A percentile compares a stretch with the other conserved stretches of the same genome.
These are phyloP conservation scores for Acleris literana DNA, from an alignment of 2,888 invertebrate genomes.

Conservation along the genomic window DNA sequence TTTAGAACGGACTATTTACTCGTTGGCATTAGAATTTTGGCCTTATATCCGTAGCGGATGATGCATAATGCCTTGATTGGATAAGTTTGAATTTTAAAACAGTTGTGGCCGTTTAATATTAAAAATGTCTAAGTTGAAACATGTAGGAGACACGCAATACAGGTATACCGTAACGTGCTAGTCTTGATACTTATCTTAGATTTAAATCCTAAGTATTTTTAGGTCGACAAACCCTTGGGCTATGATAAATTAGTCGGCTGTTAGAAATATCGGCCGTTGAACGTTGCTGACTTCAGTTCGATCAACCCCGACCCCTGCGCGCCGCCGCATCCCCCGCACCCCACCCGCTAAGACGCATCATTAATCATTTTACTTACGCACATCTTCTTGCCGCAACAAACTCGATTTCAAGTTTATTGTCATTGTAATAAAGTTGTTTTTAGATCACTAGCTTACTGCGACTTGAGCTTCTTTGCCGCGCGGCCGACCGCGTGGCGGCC, in stretches of 20 bases:
- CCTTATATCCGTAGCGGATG: slow-evolving; percentile 47
- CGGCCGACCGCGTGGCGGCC: slow-evolving; percentile 47
- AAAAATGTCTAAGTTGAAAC: slow-evolving; percentile 44
- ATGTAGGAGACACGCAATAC: slow-evolving; percentile 13
- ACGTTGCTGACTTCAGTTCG: slow-evolving; percentile 77
- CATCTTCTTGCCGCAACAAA: slow-evolving; percentile 50
- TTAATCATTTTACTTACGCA: slow-evolving; percentile 71
- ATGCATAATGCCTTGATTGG: slow-evolving; percentile 44
- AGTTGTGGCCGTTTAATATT: slow-evolving; percentile 56
- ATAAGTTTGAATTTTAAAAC: slow-evolving; percentile 41
- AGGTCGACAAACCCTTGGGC: slow-evolving; percentile 45
- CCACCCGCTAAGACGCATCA: slow-evolving; percentile 66
- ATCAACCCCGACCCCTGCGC: slow-evolving; percentile 64
- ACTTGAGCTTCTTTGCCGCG: slow-evolving; percentile 50
- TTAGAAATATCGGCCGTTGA: slow-evolving; percentile 68
- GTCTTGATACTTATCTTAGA: slow-evolving; percentile 44
- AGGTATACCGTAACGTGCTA: slow-evolving; percentile 30
- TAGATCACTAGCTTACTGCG: slow-evolving; percentile 45
- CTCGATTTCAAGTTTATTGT: slow-evolving; percentile 58
- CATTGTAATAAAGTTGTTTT: slow-evolving; percentile 56
- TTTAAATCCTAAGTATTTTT: not conserved
- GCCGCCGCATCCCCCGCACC: slow-evolving; percentile 49
- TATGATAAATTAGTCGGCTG: slow-evolving; percentile 57
- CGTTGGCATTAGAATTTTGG: slow-evolving; percentile 44
- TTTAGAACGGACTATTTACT: slow-evolving; percentile 40